Base-by-base conservation (phyloP, 2,113 vertebrate genomes). In the Nyctibius bracteatus region DNA sequence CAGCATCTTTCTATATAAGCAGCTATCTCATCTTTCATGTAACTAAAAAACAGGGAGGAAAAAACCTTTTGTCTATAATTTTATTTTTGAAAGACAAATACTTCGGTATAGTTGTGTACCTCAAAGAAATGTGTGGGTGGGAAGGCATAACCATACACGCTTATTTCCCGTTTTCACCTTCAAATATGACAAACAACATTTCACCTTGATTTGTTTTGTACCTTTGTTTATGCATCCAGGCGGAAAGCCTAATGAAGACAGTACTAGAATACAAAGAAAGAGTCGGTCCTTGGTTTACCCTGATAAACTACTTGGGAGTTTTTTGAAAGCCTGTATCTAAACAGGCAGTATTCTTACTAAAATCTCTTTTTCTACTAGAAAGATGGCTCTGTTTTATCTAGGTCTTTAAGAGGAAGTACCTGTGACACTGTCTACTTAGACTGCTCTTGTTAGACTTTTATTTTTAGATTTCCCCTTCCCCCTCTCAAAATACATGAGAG, bases 331-430 rank as follows among this genome's bases (percentile, higher is more conserved):
- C 67, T 84, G 17, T 37, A 18, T 33, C 84, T 75, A n/a, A 90
- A 73, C 16, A 61, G 28, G 27, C 3, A 4, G 7, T 18, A n/a
- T 71, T 68, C 27, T 74, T 35, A 54, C 14, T 49, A 49, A 84
- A 67, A 37, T 30, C 9, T 20, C 13, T 25, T 49, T 25, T 74
- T 81, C 86, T 86, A 15, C 28, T 74, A 71, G 52, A 74, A 89
- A 72, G 57, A 33, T 57, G 10, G 9, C 44, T 94, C 47, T 89
- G 43, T 58, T 90, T 93, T 96, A 92, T 91, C 61, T 83, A 67
- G 87, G 86, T 82, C 91, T 82, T 81, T 67, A 71, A 90, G 81
- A 91, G 91, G 90, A 97, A 97, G 81, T 93, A 80, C 80, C 73
- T 91, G 90, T 24, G 41, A 61, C 58, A 86, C 44, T 22, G 78